Conservation (phyloP, 2,888 invertebrate genomes). For the Ferdinandea cuprea region DNA sequence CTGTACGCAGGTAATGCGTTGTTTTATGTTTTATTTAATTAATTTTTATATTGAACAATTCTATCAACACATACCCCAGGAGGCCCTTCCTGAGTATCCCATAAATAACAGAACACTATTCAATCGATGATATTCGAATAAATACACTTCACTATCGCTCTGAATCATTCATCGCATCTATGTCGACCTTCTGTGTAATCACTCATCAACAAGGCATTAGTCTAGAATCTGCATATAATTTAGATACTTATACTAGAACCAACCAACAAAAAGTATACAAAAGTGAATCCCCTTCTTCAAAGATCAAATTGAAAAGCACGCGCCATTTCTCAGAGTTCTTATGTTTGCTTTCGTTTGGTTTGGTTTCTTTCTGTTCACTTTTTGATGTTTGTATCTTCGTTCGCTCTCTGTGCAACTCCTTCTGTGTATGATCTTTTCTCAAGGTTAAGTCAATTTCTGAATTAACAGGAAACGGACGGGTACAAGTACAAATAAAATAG, state of each 20-base stretch:
- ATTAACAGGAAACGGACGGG: conserved; percentile 52
- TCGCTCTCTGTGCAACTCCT: conserved; percentile 40
- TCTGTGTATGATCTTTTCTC: conserved; percentile 30
- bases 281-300: no score
- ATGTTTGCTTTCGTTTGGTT: no score
- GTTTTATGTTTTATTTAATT: no score
- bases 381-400: not conserved
- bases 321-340: conserved; percentile 21
- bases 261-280: not conserved
- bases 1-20: no score
- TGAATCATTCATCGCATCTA: conserved; percentile 41
- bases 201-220: conserved; percentile 20
- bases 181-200: conserved; percentile 34
- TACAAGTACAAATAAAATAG: conserved; percentile 51
- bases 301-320: conserved; percentile 28
- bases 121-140: no score
- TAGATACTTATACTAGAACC: conserved; percentile 12
- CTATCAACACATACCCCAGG: no score
- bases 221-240: conserved; percentile 16
- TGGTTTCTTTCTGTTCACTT: conserved; percentile 10
- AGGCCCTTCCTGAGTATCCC: no score
- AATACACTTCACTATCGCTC: not conserved
- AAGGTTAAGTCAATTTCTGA: conserved; percentile 59
- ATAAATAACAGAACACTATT: no score
- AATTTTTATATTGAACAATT: no score